Evolutionary conservation across 1,140 invertebrate genomes (phyloP).

Genomic region (Hyles euphorbiae): DNA sequence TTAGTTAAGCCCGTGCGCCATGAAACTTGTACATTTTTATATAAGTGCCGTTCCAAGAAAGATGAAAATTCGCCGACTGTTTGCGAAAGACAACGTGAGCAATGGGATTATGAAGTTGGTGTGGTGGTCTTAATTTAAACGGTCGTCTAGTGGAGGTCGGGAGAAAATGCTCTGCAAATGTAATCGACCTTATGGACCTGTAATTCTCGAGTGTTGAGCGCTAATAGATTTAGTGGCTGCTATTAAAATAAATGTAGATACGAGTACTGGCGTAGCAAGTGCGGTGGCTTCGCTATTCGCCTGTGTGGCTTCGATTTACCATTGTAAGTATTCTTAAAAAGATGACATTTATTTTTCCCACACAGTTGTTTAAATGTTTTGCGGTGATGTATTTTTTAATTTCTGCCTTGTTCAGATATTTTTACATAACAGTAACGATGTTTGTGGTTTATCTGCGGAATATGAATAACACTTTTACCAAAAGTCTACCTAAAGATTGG

Average conservation of each 20-base stretch:
- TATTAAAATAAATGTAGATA: conserved; percentile 12
- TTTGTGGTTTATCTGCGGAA: too few species aligned
- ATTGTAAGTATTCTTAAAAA: background rate
- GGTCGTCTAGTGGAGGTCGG: conserved; percentile 2
- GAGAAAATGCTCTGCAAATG: conserved; percentile 10
- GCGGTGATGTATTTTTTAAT: too few species aligned
- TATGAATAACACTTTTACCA: too few species aligned
- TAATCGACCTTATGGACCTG: conserved; percentile 9
- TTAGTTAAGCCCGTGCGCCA: too few species aligned
- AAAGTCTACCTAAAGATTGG: too few species aligned
- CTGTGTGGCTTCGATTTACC: conserved; percentile 3
- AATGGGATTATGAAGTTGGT: conserved; percentile 2
- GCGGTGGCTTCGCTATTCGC: background rate
- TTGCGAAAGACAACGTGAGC: background rate
- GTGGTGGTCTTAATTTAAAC: conserved; percentile 2
- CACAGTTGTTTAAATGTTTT: too few species aligned
- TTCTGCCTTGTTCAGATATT: too few species aligned
- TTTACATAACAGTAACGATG: too few species aligned
- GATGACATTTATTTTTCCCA: too few species aligned
- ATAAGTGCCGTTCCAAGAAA: too few species aligned
- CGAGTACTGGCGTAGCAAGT: conserved; percentile 5
- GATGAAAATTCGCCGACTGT: too few species aligned
- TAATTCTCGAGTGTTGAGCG: conserved; percentile 12
- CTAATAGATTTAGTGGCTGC: conserved; percentile 12
- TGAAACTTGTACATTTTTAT: too few species aligned